These are phyloP conservation scores for Drymonia ruficornis DNA, from an alignment of 2,888 invertebrate genomes.

Conservation along the genomic window DNA sequence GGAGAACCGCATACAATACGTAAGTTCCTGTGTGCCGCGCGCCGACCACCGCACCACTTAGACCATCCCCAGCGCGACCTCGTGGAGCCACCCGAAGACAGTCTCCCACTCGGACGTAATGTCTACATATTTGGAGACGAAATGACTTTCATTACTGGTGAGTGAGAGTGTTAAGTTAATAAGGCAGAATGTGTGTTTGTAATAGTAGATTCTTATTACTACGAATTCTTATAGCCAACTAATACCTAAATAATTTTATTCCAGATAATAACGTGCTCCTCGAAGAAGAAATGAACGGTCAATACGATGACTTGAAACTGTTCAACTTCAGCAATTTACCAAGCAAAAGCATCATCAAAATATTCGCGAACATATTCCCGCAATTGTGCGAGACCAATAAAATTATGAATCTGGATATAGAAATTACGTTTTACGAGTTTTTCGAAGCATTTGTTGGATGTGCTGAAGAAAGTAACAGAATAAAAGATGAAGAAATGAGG, in stretches of 20 bases:
- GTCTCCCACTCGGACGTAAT: slow-evolving; percentile 58
- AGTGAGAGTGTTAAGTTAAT: no score
- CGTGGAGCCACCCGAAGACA: slow-evolving; percentile 46
- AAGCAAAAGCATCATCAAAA: slow-evolving; percentile 58
- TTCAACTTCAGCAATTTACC: slow-evolving; percentile 69
- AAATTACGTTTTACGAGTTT: slow-evolving; percentile 86
- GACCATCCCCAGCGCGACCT: slow-evolving; percentile 42
- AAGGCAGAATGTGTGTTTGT: no score
- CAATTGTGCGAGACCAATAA: slow-evolving; percentile 56
- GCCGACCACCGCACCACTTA: slow-evolving; percentile 49
- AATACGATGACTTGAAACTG: slow-evolving; percentile 45
- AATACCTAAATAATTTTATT: neutral
- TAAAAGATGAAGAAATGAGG: slow-evolving; percentile 53
- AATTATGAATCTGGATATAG: slow-evolving; percentile 77
- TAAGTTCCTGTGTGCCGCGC: slow-evolving; percentile 62
- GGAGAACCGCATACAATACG: slow-evolving; percentile 78
- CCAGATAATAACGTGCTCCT: slow-evolving; percentile 44
- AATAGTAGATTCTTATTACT: neutral
- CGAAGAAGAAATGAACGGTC: slow-evolving; percentile 21
- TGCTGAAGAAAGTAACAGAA: slow-evolving; percentile 64
- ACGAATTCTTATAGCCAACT: neutral
- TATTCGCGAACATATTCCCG: slow-evolving; percentile 77
- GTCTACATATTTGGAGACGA: slow-evolving; percentile 66
- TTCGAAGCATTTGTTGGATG: slow-evolving; percentile 82
- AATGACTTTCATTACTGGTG: slow-evolving; percentile 61